Evolutionary conservation across 2,797 vertebrate genomes (phyloP).

Genomic region (Fundulus diaphanus): DNA sequence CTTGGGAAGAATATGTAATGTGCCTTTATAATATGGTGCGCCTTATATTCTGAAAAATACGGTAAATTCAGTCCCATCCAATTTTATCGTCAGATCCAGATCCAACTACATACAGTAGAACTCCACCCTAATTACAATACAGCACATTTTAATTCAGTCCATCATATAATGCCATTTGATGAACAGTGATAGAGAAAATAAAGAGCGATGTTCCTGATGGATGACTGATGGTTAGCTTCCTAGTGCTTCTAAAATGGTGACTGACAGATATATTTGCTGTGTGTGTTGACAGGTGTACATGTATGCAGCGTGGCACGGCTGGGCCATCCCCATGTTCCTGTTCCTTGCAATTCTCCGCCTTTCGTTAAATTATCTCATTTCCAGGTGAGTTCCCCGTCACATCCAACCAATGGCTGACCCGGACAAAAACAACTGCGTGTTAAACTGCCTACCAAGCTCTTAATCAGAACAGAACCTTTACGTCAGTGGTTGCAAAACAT

Average conservation of each 20-base stretch:
- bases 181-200: neutral
- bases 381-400: conserved; percentile 56
- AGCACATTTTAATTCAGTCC: neutral
- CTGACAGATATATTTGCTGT: neutral
- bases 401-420: conserved; percentile 10
- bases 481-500: neutral
- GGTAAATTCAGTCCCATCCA: neutral
- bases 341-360: conserved; percentile 96
- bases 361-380: conserved; percentile 97
- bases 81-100: neutral
- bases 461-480: neutral
- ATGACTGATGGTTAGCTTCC: too few relatives aligned
- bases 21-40: too few relatives aligned
- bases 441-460: neutral
- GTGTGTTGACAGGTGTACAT: conserved; percentile 88
- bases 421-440: neutral
- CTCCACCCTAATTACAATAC: neutral
- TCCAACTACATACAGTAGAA: neutral
- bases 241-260: neutral
- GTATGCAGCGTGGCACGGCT: conserved; percentile 96
- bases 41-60: too few relatives aligned
- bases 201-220: too few relatives aligned
- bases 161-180: neutral
- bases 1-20: too few relatives aligned
- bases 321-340: conserved; percentile 96